These are phyloP conservation scores for Gryllus bimaculatus DNA, from an alignment of 1,140 invertebrate species.

Conservation along the genomic window DNA sequence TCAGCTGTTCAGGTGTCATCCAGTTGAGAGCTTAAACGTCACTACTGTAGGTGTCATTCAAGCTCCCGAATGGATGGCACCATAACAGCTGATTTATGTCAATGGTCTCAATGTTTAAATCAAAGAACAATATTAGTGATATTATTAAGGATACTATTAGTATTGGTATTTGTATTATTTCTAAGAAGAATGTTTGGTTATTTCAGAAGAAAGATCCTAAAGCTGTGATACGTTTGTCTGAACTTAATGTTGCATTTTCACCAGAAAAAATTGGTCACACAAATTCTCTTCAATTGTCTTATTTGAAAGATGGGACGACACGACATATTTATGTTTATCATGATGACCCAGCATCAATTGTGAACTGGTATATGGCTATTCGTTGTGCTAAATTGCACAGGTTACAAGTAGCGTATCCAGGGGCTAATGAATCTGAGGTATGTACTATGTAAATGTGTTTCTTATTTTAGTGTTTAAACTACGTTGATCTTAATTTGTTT, in stretches of 20 bases:
- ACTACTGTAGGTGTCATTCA: no score
- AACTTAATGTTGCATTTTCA: constrained; percentile 76
- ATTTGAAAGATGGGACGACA: constrained; percentile 67
- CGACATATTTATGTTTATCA: constrained; percentile 81
- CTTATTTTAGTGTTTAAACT: background rate
- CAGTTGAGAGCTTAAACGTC: no score
- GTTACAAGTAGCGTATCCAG: constrained; percentile 74
- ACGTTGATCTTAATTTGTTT: background rate
- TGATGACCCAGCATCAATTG: constrained; percentile 72
- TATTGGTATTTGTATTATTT: constrained; percentile 10
- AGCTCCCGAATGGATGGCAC: no score
- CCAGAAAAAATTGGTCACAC: constrained; percentile 72
- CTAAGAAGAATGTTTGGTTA: constrained; percentile 11
- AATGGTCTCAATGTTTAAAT: no score
- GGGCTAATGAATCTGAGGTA: constrained; percentile 61
- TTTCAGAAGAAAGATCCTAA: constrained; percentile 61
- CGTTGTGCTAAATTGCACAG: constrained; percentile 74
- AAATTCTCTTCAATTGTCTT: constrained; percentile 74
- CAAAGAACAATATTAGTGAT: no score
- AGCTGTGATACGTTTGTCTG: constrained; percentile 67
- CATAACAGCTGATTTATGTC: no score
- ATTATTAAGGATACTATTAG: background rate
- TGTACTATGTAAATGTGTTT: background rate
- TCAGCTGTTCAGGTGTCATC: no score
- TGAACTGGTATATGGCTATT: constrained; percentile 83